phyloP scores from a whole-genome alignment of 2,888 invertebrate genomes.

The Sphinx pinastri region DNA sequence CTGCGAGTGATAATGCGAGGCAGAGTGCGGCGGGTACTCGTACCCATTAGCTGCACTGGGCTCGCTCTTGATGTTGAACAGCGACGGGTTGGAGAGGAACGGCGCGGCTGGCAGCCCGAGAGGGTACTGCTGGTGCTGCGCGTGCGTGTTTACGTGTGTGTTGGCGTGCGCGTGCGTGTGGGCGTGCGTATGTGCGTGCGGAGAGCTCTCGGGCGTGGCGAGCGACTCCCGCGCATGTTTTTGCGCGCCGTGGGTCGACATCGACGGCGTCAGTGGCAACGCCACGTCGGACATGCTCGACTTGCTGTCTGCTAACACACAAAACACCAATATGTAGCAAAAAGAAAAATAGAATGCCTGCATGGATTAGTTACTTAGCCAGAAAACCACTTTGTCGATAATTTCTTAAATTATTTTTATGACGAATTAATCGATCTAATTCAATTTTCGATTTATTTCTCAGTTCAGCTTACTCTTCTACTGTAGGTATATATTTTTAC shows the following conservation, averaged over 20 bases:
- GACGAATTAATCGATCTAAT: no score
- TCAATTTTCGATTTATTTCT: no score
- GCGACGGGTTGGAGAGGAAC: conserved; percentile 66
- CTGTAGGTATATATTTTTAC: no score
- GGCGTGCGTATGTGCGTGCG: conserved; percentile 77
- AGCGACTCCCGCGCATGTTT: conserved; percentile 45
- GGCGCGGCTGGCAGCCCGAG: conserved; percentile 54
- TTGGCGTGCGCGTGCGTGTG: conserved; percentile 49
- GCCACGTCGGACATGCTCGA: conserved; percentile 77
- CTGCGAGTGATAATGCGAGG: conserved; percentile 72
- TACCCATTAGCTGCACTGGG: conserved; percentile 62
- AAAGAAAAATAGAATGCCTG: no score
- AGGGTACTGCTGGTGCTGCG: conserved; percentile 56
- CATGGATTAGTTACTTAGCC: no score
- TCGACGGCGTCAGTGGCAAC: conserved; percentile 63
- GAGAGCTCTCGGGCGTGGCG: conserved; percentile 41
- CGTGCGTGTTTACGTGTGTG: conserved; percentile 81
- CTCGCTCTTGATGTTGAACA: conserved; percentile 80
- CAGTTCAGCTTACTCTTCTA: no score
- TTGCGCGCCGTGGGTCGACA: conserved; percentile 52
- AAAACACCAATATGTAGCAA: background rate
- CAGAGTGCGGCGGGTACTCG: conserved; percentile 63
- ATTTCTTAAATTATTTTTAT: no score
- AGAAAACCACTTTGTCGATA: no score
- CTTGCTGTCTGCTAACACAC: conserved; percentile 62